These are phyloP conservation scores for Cetonia aurata DNA, from an alignment of 2,888 invertebrate species.

Conservation along the genomic window DNA sequence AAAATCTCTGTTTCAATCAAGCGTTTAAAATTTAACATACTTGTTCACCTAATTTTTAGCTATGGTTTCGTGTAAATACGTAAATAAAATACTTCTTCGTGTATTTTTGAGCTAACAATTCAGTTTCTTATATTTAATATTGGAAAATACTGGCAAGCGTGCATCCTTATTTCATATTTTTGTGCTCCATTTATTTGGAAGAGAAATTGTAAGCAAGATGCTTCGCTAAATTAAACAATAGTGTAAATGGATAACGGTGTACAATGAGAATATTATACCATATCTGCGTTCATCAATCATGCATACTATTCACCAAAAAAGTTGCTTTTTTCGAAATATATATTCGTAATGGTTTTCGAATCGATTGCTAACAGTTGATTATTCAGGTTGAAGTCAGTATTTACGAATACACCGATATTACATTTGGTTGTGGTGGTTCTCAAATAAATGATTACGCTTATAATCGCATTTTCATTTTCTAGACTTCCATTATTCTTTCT, in stretches of 20 bases:
- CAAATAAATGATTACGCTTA: too few species aligned
- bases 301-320: conserved; percentile 12
- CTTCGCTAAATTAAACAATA: conserved; percentile 5
- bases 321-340: not conserved
- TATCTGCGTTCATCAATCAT: conserved; percentile 34
- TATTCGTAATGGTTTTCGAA: too few species aligned
- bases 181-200: conserved; percentile 7
- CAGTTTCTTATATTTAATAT: too few species aligned
- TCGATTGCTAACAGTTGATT: too few species aligned
- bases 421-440: too few species aligned
- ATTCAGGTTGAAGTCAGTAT: too few species aligned
- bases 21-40: conserved; percentile 9
- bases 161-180: conserved; percentile 12
- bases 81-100: not conserved
- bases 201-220: conserved; percentile 26
- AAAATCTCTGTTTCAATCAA: too few species aligned
- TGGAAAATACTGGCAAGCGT: not conserved
- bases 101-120: too few species aligned
- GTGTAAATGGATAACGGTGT: conserved; percentile 15
- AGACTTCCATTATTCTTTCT: too few species aligned
- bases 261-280: conserved; percentile 22
- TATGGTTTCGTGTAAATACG: not conserved
- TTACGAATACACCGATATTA: too few species aligned
- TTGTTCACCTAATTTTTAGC: conserved; percentile 14
- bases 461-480: too few species aligned